Conservation (phyloP, 1,140 invertebrate species). For the Aphaenogaster floridana region DNA sequence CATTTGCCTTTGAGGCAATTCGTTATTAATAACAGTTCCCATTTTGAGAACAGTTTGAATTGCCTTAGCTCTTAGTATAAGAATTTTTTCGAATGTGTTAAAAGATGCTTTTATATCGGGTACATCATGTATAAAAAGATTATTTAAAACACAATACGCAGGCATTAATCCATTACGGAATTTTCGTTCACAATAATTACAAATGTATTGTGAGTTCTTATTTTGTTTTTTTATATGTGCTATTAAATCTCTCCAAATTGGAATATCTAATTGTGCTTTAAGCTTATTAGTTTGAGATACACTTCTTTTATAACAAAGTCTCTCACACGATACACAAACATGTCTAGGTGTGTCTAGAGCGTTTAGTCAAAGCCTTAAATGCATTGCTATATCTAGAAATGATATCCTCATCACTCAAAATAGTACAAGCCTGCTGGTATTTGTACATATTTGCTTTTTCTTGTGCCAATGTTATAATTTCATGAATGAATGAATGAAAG, state of each 20-base stretch:
- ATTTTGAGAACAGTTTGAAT: background rate
- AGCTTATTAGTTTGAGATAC: background rate
- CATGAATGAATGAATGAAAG: too few relatives aligned
- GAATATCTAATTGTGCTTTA: background rate
- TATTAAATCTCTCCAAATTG: background rate
- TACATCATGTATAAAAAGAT: background rate
- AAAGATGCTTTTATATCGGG: background rate
- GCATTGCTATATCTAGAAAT: background rate
- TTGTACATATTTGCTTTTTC: too few relatives aligned
- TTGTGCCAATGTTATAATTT: too few relatives aligned
- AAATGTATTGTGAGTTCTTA: background rate
- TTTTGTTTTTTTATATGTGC: background rate
- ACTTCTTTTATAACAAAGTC: slow-evolving; percentile 1
- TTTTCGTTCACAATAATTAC: background rate
- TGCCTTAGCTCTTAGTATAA: background rate
- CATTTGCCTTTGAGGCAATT: background rate
- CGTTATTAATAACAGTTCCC: background rate
- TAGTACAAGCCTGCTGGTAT: background rate
- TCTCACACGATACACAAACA: background rate
- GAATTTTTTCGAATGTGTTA: background rate
- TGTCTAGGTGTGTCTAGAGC: background rate
- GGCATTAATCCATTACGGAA: background rate
- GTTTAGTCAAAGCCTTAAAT: background rate
- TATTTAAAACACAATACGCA: slow-evolving; percentile 23
- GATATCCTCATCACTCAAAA: background rate